Evolutionary conservation across 2,113 vertebrate species (phyloP), one percentile per base, ranked within the genome.

Genomic region (Cygnus buccinator): DNA sequence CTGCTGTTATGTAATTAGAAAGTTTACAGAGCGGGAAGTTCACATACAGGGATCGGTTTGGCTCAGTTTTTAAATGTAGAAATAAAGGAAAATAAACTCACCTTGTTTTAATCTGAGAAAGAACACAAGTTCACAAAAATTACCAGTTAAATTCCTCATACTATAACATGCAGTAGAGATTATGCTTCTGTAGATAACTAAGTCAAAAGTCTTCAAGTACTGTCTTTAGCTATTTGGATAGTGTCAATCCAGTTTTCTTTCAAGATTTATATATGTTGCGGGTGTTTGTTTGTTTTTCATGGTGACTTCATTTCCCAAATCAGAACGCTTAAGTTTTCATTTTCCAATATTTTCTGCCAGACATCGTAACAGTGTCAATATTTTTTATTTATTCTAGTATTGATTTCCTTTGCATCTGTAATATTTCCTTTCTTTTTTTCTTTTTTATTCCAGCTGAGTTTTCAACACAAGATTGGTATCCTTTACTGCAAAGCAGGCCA

Each of bases 401-500:
- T 83, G 39, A 20, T 63, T 89, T 41, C 5, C 28, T 84, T 91
- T 73, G 5, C 37, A 65, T 85, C 44, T 66, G 14, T 83, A 92
- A 87, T 82, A 83, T 67, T 90, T 84, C n/a, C 4, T 68, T 79
- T 52, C 2, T 4, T 84, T 80, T 46, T 62, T 59, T 10, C 17
- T 86, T 92, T 92, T 87, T 85, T 35, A 11, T 98, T 98, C 71
- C 98, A 99, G 99, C 97, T 99, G 94, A 99, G 99, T 98, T 99
- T 99, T 98, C 99, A 99, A 95, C 99, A 99, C 98, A 99, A 99
- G 97, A 98, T 99, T 78, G 99, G 99, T 46, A 98, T 99, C 88
- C 98, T 99, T 79, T 99, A 99, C 97, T 99, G 99, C 97, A 99
- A 98, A 97, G 98, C 99, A 9, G 99, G 98, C 84, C 99, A 99